These are phyloP conservation scores for Iphiclides podalirius DNA, from an alignment of 2,888 invertebrate species.

Conservation along the genomic window DNA sequence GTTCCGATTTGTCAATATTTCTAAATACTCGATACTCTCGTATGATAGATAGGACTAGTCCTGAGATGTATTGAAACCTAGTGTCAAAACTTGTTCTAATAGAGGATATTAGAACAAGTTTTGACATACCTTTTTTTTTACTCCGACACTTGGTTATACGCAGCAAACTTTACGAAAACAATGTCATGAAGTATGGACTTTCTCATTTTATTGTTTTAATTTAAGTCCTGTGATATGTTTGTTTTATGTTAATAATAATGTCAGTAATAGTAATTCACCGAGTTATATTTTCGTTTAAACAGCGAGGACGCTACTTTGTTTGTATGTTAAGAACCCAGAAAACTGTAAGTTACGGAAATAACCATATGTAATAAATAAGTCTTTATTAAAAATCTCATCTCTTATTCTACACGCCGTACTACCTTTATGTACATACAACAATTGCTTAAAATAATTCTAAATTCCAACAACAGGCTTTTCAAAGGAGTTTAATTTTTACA, in stretches of 20 bases:
- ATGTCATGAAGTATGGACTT: too few species aligned
- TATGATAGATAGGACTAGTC: too few species aligned
- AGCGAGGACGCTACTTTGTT: conserved; percentile 16
- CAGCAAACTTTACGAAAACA: too few species aligned
- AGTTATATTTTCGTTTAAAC: conserved; percentile 8
- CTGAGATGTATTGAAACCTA: too few species aligned
- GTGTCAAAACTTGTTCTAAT: too few species aligned
- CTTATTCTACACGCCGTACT: conserved; percentile 56
- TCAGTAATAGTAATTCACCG: neutral
- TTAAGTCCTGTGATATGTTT: conserved; percentile 16
- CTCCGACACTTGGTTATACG: too few species aligned
- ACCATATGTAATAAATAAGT: conserved; percentile 62
- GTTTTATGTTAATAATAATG: conserved; percentile 10
- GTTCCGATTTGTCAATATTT: too few species aligned
- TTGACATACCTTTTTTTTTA: too few species aligned
- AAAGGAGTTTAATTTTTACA: conserved; percentile 4
- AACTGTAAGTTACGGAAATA: conserved; percentile 21
- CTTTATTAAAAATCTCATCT: conserved; percentile 58
- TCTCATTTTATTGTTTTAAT: neutral
- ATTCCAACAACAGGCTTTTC: conserved; percentile 25
- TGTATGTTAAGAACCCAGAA: conserved; percentile 6
- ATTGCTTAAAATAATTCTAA: conserved; percentile 21
- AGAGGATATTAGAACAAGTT: too few species aligned
- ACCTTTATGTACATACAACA: conserved; percentile 61
- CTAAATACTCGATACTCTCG: too few species aligned